A percentile compares a stretch with the other conserved stretches of the same genome.
phyloP scores from a whole-genome alignment of 2,113 vertebrate genomes.

The Casuarius casuarius region DNA sequence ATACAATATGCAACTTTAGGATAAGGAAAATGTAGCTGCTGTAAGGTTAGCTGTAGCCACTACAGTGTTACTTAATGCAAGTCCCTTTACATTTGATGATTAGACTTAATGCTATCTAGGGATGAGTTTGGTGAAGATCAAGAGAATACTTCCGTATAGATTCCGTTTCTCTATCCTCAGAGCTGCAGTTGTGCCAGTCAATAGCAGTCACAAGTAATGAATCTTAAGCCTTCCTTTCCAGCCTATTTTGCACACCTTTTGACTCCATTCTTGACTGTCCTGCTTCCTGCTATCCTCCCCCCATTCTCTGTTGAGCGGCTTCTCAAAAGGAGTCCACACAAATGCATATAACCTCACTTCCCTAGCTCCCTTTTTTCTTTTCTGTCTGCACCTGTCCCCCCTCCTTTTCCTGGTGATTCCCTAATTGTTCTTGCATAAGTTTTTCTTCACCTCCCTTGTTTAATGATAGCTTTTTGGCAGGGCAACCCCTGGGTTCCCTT shows the following conservation, averaged over 20 bases:
- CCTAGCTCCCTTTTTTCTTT: neutral
- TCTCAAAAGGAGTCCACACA: neutral
- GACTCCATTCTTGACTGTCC: neutral
- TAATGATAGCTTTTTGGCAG: neutral
- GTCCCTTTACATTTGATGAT: neutral
- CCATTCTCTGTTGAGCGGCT: neutral
- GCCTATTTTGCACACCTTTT: neutral
- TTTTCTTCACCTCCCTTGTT: neutral
- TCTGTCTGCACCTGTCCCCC: neutral
- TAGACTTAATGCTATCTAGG: neutral
- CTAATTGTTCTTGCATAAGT: neutral
- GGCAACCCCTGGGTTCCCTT: rapidly evolving
- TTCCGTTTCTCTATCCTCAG: neutral
- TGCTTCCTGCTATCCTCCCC: neutral
- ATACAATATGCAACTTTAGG: neutral
- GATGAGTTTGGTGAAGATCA: neutral
- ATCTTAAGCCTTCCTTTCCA: neutral
- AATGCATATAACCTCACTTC: rapidly evolving
- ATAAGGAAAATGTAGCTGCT: neutral
- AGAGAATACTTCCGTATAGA: neutral
- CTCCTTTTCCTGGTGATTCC: neutral
- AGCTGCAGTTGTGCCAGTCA: neutral
- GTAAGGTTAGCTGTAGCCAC: neutral
- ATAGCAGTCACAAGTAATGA: neutral
- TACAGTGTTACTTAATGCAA: neutral